Evolutionary conservation across 2,797 vertebrate genomes (phyloP).

Genomic region (Crenichthys baileyi): DNA sequence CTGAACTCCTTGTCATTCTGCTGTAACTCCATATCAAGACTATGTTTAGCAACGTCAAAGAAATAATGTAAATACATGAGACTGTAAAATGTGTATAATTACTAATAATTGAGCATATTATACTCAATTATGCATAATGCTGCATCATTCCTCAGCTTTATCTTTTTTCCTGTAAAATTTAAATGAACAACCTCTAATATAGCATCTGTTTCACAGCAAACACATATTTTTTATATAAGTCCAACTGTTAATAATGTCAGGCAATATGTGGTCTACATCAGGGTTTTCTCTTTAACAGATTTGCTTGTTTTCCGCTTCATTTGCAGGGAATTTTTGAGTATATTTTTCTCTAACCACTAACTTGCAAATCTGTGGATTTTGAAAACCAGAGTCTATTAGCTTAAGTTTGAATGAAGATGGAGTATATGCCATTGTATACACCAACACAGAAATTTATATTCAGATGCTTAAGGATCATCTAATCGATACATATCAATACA

Average conservation of each 20-base stretch:
- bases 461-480: constrained; percentile 1
- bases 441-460: not conserved
- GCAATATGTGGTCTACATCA: not conserved
- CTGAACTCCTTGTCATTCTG: no score
- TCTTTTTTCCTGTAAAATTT: no score
- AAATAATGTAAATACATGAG: no score
- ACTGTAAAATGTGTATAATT: no score
- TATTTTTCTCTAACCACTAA: not conserved
- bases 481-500: not conserved
- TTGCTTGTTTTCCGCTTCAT: not conserved
- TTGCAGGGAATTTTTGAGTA: not conserved
- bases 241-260: not conserved
- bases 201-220: not conserved
- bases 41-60: no score
- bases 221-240: not conserved
- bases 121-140: no score
- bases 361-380: not conserved
- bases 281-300: not conserved
- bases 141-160: no score
- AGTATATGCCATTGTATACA: not conserved
- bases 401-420: not conserved
- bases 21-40: no score
- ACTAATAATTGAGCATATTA: no score
- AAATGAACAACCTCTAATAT: not conserved
- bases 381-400: not conserved